Base-by-base conservation (phyloP, 1,140 invertebrate species). In the Drosophila asahinai region DNA sequence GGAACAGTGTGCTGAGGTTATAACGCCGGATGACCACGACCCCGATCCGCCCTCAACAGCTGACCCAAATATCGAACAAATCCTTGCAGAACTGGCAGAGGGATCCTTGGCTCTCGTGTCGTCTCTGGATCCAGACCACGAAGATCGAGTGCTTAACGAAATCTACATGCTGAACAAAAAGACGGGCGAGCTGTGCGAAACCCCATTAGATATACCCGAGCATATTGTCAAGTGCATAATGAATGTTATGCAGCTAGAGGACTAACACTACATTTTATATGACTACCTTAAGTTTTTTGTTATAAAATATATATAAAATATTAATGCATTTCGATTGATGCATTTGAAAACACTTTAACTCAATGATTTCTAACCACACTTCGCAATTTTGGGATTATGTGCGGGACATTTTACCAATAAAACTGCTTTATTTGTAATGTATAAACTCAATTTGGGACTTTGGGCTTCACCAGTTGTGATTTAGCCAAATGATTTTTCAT, bases 31-130 rank as follows among this genome's bases (percentile, higher is more conserved):
- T 27, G 38, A 33, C 30, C 51, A 63, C 15, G 54, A 33, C 25
- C 48, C 33, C 48, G 55, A 15, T 52, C 47, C 3, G 14, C 62
- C 71, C 19, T 6, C 65, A 36, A 59, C 86, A 3, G 76, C 68
- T 22, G 91, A 92, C 51, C 68, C 79, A 38, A 83, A 87, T 36
- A 89, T 92, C 42, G 81, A 92, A 78, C 78, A 87, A 83, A 92
- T 92, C 55, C 45, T 92, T 36, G 62, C 68, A 3, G 80, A 91
- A 45, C 79, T 93, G 33, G 76, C 82, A 4, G 83, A 93, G 27
- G 93, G 93, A 33, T 92, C 93, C 3, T 70, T 94, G 64, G 92
- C 93, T 25, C 77, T 94, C n/a, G 92, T 93, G 0, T 86, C 90
- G 6, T 92, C 92, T 22, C 40, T 91, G 48, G 83, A 87, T 65